Percentiles rank a stretch among this genome's conserved stretches.
Evolutionary conservation across 2,113 vertebrate species (phyloP).

Genomic region (Helogale parvula): DNA sequence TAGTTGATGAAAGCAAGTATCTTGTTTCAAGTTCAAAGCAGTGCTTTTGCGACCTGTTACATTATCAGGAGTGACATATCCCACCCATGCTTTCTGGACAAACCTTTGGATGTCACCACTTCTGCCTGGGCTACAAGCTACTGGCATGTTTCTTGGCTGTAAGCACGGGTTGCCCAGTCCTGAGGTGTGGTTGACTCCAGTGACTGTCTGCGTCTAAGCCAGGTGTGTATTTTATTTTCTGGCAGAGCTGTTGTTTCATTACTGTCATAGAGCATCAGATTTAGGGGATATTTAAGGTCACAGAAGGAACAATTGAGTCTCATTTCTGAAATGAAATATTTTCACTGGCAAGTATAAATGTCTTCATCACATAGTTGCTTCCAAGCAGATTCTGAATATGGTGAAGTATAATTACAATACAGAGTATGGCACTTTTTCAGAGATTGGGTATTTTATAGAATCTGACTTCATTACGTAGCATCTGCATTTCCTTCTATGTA

Average conservation of each 20-base stretch:
- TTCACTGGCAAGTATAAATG: background rate
- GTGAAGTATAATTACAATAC: background rate
- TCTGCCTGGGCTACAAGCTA: background rate
- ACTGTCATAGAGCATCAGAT: slow-evolving; percentile 20
- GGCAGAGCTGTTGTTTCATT: background rate
- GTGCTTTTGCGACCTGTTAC: background rate
- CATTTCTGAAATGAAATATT: slow-evolving; percentile 25
- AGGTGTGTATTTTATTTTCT: slow-evolving; percentile 36
- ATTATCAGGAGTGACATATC: background rate
- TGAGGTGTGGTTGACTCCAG: background rate
- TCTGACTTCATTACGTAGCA: background rate
- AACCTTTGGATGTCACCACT: background rate
- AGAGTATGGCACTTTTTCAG: background rate
- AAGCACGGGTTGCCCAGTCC: rapidly evolving
- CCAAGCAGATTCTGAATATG: background rate
- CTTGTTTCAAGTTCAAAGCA: slow-evolving; percentile 26
- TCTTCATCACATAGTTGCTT: slow-evolving; percentile 5
- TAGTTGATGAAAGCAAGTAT: background rate
- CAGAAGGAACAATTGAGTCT: background rate
- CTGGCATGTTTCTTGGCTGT: background rate
- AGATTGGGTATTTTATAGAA: slow-evolving; percentile 27
- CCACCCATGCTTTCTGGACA: background rate
- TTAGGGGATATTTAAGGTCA: slow-evolving; percentile 20
- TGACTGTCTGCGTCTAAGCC: background rate
- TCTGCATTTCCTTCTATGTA: background rate